phyloP scores from a whole-genome alignment of 35 echinoderm and acorn worm genomes.

The Strongylocentrotus purpuratus region DNA sequence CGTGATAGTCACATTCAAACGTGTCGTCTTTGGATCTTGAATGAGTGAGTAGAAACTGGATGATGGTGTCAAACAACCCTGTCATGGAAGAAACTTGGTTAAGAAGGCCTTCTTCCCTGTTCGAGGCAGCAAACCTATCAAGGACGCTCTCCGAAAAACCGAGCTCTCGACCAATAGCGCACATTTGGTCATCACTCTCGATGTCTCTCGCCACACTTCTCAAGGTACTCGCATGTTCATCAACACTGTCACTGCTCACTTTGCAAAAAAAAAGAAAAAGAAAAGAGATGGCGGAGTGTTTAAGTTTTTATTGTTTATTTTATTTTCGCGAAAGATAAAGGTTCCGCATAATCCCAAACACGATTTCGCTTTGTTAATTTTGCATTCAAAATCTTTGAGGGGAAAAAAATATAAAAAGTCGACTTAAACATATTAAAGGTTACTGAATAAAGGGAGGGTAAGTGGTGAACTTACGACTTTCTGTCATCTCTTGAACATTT shows the following conservation, averaged over 20 bases:
- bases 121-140: background rate
- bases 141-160: background rate
- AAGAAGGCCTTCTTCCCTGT: constrained; percentile 32
- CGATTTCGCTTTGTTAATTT: too few relatives aligned
- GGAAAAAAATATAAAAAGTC: too few relatives aligned
- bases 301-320: too few relatives aligned
- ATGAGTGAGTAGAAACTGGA: background rate
- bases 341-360: too few relatives aligned
- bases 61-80: constrained; percentile 29
- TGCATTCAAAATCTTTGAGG: too few relatives aligned
- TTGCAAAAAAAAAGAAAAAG: background rate
- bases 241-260: background rate
- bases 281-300: background rate
- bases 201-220: constrained; percentile 16
- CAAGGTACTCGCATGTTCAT: background rate
- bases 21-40: constrained; percentile 3
- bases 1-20: background rate
- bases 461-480: background rate
- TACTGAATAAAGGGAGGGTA: background rate
- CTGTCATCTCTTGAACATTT: background rate
- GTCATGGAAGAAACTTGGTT: background rate
- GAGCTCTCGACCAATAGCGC: background rate
- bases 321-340: too few relatives aligned
- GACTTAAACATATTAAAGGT: too few relatives aligned
- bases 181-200: background rate